Evolutionary conservation across 37 sponge, comb jelly and placozoan species (phyloP), one percentile per base, ranked within the genome.

Genomic region (Mnemiopsis leidyi): DNA sequence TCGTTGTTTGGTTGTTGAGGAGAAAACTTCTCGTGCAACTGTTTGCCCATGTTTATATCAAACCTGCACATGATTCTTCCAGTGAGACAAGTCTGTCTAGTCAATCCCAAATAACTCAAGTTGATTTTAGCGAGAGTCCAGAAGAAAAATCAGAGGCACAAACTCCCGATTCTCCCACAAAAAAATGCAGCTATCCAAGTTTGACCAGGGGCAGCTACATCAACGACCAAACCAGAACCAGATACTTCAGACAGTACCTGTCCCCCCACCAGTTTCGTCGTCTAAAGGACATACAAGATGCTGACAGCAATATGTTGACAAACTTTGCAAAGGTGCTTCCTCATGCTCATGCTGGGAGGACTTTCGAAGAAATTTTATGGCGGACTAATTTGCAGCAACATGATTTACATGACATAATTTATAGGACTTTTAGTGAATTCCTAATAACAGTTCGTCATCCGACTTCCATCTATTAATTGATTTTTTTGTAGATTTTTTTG

Each of bases 281-380:
- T 1, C 23, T 85, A 61, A 85, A 85, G 48, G 38, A 36, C 7
- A 35, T 36, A 9, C 38, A 85, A 23, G 61, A 36, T 26, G 79
- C 1, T 5, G 79, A 77, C 36, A 26, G 32, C 20, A 32, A 28
- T 34, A 25, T 85, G 61, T 23, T 85, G 90, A 85, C 40, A 23
- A 85, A 85, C 90, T 85, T 85, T 85, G 90, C 90, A 2, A 85
- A 85, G 48, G 90, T 85, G n/a, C 24, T 85, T 1, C 90, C 90
- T 3, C 90, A 85, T 33, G 90, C 90, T 18, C 40, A 85, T 39
- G 24, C 35, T 25, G 90, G 90, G 16, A 28, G 90, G 24, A 85
- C 90, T 16, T 32, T 40, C 23, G 90, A 85, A 61, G 90, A 85
- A 37, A 85, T 85, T 3, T 26, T 85, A 61, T 85, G 90, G 90